phyloP scores from a whole-genome alignment of 2,113 vertebrate genomes.

The Motacilla alba region DNA sequence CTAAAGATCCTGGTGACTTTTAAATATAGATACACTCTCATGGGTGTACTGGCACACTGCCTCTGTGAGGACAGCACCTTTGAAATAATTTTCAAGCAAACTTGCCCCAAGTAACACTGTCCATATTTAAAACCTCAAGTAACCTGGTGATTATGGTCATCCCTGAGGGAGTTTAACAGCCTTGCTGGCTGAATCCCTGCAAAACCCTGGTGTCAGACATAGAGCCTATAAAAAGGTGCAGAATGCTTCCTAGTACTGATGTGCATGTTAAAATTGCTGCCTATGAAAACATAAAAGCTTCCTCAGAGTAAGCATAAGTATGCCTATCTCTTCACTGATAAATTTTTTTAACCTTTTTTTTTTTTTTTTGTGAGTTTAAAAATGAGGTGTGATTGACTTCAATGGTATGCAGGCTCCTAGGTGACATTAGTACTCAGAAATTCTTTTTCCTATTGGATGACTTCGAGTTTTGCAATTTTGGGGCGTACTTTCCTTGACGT shows the following conservation, averaged over 20 bases:
- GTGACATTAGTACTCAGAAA: not conserved
- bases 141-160: not conserved
- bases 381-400: not conserved
- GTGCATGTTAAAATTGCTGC: not conserved
- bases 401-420: not conserved
- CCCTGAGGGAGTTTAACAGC: not conserved
- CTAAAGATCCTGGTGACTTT: not conserved
- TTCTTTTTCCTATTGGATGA: not conserved
- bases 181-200: not conserved
- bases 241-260: not conserved
- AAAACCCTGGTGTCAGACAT: not conserved
- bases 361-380: not conserved
- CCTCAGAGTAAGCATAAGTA: not conserved
- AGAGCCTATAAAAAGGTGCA: not conserved
- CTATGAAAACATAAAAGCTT: not conserved
- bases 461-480: not conserved
- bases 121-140: not conserved
- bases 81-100: not conserved
- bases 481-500: not conserved
- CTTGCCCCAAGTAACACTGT: not conserved
- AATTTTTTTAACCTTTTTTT: not conserved
- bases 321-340: not conserved
- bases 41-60: not conserved
- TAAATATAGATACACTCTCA: not conserved
- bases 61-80: not conserved